Base-by-base conservation (phyloP, 2,888 invertebrate species). In the Nymphalis polychloros region DNA sequence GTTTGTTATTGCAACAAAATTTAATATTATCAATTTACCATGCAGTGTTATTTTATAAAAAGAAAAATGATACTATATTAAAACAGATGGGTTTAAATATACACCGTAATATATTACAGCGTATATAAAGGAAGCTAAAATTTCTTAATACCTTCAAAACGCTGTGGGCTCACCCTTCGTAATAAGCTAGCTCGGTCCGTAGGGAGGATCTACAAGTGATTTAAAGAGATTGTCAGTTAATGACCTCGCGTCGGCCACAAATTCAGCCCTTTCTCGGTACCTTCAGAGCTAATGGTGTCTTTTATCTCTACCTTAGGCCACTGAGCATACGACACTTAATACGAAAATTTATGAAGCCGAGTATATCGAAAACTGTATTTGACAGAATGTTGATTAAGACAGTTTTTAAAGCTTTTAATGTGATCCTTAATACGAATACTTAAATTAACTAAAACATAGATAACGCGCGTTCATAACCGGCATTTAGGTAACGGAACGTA, bases 171-270 rank as follows among this genome's bases (percentile, higher is more conserved):
- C 84, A 84, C 88, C 88, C 90, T 84, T 77, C 71, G 84, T 86
- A 89, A 89, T 90, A 89, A 89, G 85, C 77, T 81, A 77, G 81
- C 75, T 67, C 77, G 81, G 82, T 78, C 85, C 83, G 79, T 74
- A 73, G 84, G 86, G 85, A 83, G 84, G 86, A 84, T 87, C 86
- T 78, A 84, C 88, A 86, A 91, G 90, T 89, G 89, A 90, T 90
- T 90, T 89, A 89, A 87, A 87, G 87, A 88, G 88, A 89, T 89
- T 88, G 86, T 87, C 88, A 87, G 89, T 86, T 89, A 89, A 90
- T 89, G 87, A 85, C 84, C 77, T 81, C 76, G 77, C 79, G 85
- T 81, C 81, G 82, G 81, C 88, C 88, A 85, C 90, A 87, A 88
- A 87, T 85, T 85, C 77, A 88, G 85, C 87, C 87, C 87, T 86